phyloP scores from a whole-genome alignment of 2,113 vertebrate genomes.

The Mirounga angustirostris region DNA sequence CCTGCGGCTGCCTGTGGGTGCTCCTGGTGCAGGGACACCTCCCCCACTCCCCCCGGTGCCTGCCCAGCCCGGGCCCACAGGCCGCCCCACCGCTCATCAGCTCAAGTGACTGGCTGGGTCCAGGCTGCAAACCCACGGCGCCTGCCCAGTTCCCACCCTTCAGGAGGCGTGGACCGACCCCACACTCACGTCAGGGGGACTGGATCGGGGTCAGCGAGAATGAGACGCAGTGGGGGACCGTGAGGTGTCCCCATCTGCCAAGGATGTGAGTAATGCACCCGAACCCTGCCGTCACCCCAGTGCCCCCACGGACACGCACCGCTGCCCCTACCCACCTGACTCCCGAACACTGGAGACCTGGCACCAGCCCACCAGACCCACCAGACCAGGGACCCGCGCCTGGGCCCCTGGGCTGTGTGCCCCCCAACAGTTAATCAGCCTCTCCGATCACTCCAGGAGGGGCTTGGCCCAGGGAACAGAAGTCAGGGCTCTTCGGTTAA shows the following conservation, averaged over 20 bases:
- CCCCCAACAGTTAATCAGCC: too few species aligned
- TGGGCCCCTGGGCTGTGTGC: background rate
- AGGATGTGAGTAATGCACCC: background rate
- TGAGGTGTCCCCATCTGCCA: background rate
- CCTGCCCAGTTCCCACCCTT: background rate
- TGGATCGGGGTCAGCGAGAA: background rate
- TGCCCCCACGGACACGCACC: background rate
- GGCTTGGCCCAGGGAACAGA: background rate
- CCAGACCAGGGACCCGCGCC: background rate
- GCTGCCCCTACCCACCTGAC: background rate
- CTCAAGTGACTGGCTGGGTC: background rate
- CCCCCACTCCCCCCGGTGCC: background rate
- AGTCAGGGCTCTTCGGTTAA: background rate
- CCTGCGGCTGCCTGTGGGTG: background rate
- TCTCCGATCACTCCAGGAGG: too few species aligned
- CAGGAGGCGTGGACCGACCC: background rate
- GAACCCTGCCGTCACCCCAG: background rate
- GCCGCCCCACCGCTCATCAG: background rate
- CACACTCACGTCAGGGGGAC: background rate
- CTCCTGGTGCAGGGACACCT: background rate
- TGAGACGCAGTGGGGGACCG: too few species aligned
- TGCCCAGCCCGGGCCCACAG: background rate
- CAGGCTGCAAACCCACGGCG: background rate
- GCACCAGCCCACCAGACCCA: too few species aligned
- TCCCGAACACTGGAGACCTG: too few species aligned